Base-by-base conservation (phyloP, 2,113 vertebrate genomes). In the Chitala chitala region DNA sequence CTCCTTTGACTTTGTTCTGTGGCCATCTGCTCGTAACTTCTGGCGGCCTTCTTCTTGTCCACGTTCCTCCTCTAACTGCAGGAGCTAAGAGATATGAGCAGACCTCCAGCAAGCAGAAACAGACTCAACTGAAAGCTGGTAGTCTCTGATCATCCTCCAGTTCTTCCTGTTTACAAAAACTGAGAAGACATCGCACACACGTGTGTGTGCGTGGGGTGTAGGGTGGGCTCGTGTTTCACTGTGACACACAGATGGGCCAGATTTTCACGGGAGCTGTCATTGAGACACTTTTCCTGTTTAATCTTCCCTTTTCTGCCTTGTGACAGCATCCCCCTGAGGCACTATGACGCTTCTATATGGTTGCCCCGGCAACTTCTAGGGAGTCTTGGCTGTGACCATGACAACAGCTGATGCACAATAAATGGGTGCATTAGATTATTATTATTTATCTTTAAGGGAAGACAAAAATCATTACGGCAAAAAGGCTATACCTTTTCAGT, bases 401-500 rank as follows among this genome's bases (percentile, higher is more conserved):
- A 86, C 86, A 86, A 92, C 87, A 38, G 55, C 68, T 89, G 88
- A 92, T 90, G 89, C 86, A 87, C 81, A 85, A 84, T 82, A 83
- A 84, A 82, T 83, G 81, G 83, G 76, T 81, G 82, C 38, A 78
- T 82, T 69, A 75, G 81, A 82, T 86, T 86, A 83, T 86, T 87
- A 82, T 86, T 86, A 83, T 86, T 87, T 61, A 36, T 58, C 85
- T 89, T 87, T 87, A 85, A 83, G 84, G n/a, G 15, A 42, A 53
- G 54, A 66, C 38, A 12, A 53, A 46, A 59, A 61, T 59, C n/a
- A n/a, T n/a, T n/a, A n/a, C n/a, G n/a, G n/a, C n/a, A n/a, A n/a
- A n/a, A n/a, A n/a, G n/a, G n/a, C n/a, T n/a, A n/a, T n/a, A n/a
- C 29, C 13, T 59, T 17, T 33, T 59, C 1, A 4, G 13, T 6